Percentiles rank a stretch among this genome's conserved stretches.
These are phyloP conservation scores for Empis livida DNA, from an alignment of 2,888 invertebrate species.

Conservation along the genomic window DNA sequence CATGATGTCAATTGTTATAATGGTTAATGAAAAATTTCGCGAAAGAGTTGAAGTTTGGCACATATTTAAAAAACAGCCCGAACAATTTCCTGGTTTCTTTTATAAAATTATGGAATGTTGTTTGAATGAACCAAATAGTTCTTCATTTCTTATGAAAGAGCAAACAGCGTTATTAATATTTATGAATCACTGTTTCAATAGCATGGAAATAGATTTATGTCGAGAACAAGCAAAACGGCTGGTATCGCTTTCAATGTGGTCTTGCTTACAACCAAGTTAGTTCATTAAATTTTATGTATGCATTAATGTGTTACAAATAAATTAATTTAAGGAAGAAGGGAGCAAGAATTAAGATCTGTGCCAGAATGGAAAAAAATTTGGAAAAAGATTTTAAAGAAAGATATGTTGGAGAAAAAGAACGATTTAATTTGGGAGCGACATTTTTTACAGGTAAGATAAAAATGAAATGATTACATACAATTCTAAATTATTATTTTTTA, in stretches of 20 bases:
- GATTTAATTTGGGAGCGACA: slow-evolving; percentile 72
- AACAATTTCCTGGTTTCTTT: slow-evolving; percentile 70
- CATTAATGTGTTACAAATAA: not conserved
- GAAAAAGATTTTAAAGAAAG: slow-evolving; percentile 74
- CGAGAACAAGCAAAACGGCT: slow-evolving; percentile 82
- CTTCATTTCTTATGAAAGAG: slow-evolving; percentile 44
- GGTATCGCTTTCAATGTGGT: slow-evolving; percentile 90
- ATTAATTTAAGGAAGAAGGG: slow-evolving; percentile 50
- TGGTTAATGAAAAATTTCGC: slow-evolving; percentile 97
- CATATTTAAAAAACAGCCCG: slow-evolving; percentile 66
- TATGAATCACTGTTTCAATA: slow-evolving; percentile 92
- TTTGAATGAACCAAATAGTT: slow-evolving; percentile 39
- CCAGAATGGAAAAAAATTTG: slow-evolving; percentile 89
- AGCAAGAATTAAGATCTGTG: slow-evolving; percentile 71
- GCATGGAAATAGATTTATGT: slow-evolving; percentile 90
- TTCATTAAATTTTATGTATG: slow-evolving; percentile 6
- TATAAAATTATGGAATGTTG: slow-evolving; percentile 66
- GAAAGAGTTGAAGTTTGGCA: slow-evolving; percentile 96
- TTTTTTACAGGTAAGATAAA: slow-evolving; percentile 49
- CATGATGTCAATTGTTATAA: slow-evolving; percentile 91
- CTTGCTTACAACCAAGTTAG: slow-evolving; percentile 67
- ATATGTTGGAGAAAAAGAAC: slow-evolving; percentile 50
- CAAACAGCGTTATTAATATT: slow-evolving; percentile 83
- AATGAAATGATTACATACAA: no score
- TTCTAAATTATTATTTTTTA: not conserved